Evolutionary conservation across 2,888 invertebrate genomes (phyloP), one percentile per base, ranked within the genome.

Genomic region (Chouioia cunea): DNA sequence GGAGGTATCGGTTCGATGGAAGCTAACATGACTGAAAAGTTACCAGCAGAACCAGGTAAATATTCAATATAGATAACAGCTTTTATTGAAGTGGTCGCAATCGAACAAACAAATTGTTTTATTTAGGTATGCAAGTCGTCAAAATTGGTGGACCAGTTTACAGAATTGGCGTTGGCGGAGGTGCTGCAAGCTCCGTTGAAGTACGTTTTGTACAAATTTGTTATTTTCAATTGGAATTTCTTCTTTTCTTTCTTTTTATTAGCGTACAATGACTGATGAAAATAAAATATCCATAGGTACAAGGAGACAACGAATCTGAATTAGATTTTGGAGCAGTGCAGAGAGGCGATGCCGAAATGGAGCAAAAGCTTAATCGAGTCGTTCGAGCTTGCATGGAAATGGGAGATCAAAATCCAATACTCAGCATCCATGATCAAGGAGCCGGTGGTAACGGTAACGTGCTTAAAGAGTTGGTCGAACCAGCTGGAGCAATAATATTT

Each of bases 361-460:
- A 97, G 77, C 97, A 99, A 83, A 97, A 99, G 85, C 86, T 99
- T 46, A 97, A 99, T 85, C 89, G 99, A 71, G 93, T 97, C 2
- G 95, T 99, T 0, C 89, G 98, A 74, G 94, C 95, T 0, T 99
- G 99, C 80, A 88, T 96, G 44, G 99, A 99, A 87, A 87, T 93
- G 82, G 91, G 90, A 0, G 88, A 89, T 0, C 87, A 88, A 15
- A 97, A 99, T 87, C 98, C 98, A 2, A 97, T 99, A 78, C 89
- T 89, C 78, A 93, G 97, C 89, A 98, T 99, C 78, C 99, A 99
- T 83, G 99, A 99, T 87, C 99, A 99, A 89, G 99, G 99, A 20
- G 99, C 99, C 10, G 99, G 99, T n/a, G 99, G 99, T 36, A 96
- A 96, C 82, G 96, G 88, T 87, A 99, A 99, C 84, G 99, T 99